phyloP scores from a whole-genome alignment of 2,797 vertebrate species.

The Spea hammondii region DNA sequence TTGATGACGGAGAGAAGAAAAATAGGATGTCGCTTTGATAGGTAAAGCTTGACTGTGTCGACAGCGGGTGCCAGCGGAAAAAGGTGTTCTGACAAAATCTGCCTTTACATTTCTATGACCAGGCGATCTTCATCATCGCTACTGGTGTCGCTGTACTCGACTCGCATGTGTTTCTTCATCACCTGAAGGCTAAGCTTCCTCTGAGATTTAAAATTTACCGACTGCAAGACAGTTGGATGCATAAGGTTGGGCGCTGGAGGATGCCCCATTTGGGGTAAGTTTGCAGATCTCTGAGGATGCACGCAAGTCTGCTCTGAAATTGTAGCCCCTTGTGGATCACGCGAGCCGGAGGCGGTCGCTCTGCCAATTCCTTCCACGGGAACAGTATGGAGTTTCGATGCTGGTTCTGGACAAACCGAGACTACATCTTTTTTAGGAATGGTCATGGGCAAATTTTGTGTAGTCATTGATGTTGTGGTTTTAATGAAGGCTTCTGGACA shows the following conservation, averaged over 20 bases:
- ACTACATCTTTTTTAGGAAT: neutral
- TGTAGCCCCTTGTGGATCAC: neutral
- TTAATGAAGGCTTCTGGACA: neutral
- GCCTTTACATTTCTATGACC: slow-evolving; percentile 69
- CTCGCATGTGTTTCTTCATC: slow-evolving; percentile 67
- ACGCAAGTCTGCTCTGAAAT: neutral
- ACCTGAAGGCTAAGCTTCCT: slow-evolving; percentile 68
- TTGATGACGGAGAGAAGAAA: too few species aligned
- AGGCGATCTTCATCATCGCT: slow-evolving; percentile 76
- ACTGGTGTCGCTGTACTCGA: slow-evolving; percentile 71
- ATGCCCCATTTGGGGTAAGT: slow-evolving; percentile 7
- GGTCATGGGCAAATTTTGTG: too few species aligned
- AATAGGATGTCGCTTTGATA: too few species aligned
- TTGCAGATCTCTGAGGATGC: neutral
- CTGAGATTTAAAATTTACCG: slow-evolving; percentile 42
- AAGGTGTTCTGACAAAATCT: neutral
- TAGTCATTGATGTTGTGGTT: too few species aligned
- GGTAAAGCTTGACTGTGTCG: too few species aligned
- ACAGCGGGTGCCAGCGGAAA: too few species aligned
- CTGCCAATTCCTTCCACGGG: neutral
- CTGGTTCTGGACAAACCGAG: neutral
- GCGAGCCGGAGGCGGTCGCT: neutral
- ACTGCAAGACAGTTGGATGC: neutral
- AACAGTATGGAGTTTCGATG: neutral
- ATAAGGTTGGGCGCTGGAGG: neutral